Percentiles rank a stretch among this genome's conserved stretches.
phyloP scores from a whole-genome alignment of 2,888 invertebrate genomes.

The Pteria penguin region DNA sequence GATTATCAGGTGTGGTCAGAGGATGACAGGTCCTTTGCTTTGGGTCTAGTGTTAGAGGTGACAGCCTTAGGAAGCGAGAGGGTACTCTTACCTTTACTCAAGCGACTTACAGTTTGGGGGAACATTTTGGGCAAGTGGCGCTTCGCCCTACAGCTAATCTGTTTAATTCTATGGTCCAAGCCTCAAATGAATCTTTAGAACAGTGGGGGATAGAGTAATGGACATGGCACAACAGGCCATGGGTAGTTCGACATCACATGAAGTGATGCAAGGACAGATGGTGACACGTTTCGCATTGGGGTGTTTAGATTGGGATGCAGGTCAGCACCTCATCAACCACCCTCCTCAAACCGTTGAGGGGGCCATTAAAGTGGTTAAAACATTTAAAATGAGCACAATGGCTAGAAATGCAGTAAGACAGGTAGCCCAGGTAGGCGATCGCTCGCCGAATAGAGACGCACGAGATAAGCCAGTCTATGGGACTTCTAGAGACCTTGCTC shows the following conservation, averaged over 20 bases:
- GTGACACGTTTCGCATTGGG: not conserved
- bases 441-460: not conserved
- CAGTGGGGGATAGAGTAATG: constrained; percentile 6
- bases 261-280: not conserved
- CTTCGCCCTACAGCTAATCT: not conserved
- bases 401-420: not conserved
- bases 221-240: not conserved
- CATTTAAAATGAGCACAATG: not conserved
- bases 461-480: not conserved
- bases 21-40: not conserved
- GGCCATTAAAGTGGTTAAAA: not conserved
- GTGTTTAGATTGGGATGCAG: not conserved
- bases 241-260: not conserved
- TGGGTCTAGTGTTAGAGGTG: not conserved
- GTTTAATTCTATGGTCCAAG: constrained; percentile 6
- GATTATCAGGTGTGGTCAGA: not conserved
- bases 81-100: not conserved
- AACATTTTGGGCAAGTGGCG: not conserved
- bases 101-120: not conserved
- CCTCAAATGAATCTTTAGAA: not conserved
- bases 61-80: not conserved
- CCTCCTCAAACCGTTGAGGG: not conserved
- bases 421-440: not conserved
- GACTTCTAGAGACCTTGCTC: too few relatives aligned
- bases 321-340: not conserved